Conservation (phyloP, 2,113 vertebrate species). For the Notechis scutatus region DNA sequence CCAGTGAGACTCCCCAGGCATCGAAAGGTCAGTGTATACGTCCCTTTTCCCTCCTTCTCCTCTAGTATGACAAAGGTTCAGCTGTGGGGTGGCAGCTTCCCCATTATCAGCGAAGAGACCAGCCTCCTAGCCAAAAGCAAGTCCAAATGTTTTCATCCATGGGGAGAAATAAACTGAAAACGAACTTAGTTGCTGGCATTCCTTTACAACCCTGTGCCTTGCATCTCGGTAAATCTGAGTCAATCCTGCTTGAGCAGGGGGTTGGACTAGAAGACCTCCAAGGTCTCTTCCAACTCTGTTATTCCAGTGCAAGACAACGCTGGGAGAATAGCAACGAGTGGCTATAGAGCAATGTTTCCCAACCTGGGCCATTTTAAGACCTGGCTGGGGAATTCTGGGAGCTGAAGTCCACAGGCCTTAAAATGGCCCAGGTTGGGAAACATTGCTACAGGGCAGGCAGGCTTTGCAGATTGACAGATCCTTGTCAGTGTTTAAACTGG, state of each 20-base stretch:
- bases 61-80: not conserved
- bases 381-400: no score
- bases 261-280: not conserved
- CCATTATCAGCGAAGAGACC: not conserved
- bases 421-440: no score
- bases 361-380: no score
- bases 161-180: not conserved
- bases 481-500: not conserved
- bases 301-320: not conserved
- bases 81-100: not conserved
- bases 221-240: not conserved
- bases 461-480: not conserved
- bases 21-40: conserved; percentile 63
- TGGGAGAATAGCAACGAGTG: not conserved
- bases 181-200: not conserved
- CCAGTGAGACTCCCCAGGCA: conserved; percentile 64
- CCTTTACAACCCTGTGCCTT: not conserved
- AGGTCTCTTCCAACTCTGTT: not conserved
- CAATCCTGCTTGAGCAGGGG: no score
- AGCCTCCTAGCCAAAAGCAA: not conserved
- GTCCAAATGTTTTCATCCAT: not conserved
- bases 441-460: not conserved
- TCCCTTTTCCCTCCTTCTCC: not conserved
- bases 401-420: no score
- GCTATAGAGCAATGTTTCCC: not conserved